These are phyloP conservation scores for Apistogramma diplotaenia DNA, from an alignment of 2,113 vertebrate genomes.

Conservation along the genomic window DNA sequence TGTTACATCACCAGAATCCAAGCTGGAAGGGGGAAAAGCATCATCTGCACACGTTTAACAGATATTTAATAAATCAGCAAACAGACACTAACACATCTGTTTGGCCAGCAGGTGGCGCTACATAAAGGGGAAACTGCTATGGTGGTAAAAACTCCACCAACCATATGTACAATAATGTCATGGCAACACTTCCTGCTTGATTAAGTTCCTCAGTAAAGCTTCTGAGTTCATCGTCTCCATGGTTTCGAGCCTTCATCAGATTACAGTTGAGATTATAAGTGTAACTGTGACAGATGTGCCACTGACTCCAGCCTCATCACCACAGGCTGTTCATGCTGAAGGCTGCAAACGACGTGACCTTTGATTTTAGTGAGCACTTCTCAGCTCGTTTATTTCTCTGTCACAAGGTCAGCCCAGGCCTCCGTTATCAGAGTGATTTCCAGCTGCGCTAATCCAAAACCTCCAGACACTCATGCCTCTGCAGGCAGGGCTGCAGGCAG, in stretches of 20 bases:
- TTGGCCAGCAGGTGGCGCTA: fast-evolving
- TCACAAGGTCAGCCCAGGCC: background rate
- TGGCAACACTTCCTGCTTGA: background rate
- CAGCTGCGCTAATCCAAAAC: background rate
- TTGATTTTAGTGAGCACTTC: background rate
- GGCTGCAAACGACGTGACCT: fast-evolving
- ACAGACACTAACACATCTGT: fast-evolving
- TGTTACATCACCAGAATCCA: background rate
- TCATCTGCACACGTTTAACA: too few relatives aligned
- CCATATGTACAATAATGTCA: too few relatives aligned
- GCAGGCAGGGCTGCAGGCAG: too few relatives aligned
- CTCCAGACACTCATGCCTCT: background rate
- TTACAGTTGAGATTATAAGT: background rate
- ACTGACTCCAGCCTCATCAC: background rate
- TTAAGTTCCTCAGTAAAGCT: background rate
- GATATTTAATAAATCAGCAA: background rate
- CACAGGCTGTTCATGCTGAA: too few relatives aligned
- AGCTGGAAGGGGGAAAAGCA: background rate
- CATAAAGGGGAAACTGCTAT: background rate
- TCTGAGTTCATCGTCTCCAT: background rate
- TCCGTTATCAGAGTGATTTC: background rate
- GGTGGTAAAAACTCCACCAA: background rate
- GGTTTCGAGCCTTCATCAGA: background rate
- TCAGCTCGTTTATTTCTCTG: background rate
- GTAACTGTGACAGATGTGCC: background rate